These are phyloP conservation scores for Stictonetta naevosa DNA, from an alignment of 2,113 vertebrate species.

Conservation along the genomic window DNA sequence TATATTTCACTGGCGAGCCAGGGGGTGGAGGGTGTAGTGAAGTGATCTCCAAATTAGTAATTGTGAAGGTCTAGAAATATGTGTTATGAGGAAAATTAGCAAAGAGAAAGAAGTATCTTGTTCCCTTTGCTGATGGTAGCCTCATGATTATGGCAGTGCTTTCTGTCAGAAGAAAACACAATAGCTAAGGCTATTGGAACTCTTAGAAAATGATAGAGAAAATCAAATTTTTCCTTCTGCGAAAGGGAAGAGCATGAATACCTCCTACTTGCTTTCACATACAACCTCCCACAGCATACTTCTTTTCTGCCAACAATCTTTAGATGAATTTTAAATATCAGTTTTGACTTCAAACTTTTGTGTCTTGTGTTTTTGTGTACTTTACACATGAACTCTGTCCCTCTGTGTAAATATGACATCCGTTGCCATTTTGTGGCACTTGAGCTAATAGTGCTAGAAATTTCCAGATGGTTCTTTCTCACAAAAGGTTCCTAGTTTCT, in stretches of 20 bases:
- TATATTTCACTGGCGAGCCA: background rate
- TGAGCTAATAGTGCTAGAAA: background rate
- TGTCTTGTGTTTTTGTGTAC: background rate
- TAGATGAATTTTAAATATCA: background rate
- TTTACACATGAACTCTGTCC: fast-evolving
- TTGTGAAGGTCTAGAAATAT: background rate
- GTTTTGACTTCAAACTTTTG: background rate
- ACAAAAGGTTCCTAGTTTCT: background rate
- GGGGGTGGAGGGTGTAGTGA: background rate
- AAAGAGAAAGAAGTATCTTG: background rate
- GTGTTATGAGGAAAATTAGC: background rate
- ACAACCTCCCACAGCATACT: background rate
- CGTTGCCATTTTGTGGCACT: background rate
- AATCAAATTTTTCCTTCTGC: too few species aligned
- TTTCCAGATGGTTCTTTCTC: background rate
- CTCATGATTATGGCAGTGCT: background rate
- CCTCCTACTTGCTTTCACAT: background rate
- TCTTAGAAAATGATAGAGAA: background rate
- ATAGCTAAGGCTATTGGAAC: background rate
- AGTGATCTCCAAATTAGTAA: background rate
- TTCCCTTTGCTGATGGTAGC: background rate
- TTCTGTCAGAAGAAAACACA: background rate
- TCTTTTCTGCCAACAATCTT: background rate
- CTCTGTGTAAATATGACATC: background rate
- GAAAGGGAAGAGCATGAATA: background rate